Conservation (phyloP, 2,113 vertebrate genomes). For the Cyanistes caeruleus region DNA sequence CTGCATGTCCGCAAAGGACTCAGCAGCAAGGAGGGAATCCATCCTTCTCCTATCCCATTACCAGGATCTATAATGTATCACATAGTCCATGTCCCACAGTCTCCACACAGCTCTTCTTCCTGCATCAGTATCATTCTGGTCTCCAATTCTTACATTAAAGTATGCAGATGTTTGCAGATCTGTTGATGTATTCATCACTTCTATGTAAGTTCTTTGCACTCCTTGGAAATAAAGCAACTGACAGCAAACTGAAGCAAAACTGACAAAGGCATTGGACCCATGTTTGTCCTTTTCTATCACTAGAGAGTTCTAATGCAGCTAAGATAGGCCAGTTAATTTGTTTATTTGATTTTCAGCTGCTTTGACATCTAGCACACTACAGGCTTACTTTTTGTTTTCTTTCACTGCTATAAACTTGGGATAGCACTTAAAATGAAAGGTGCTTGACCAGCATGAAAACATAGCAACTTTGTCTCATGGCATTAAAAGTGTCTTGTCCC, state of each 20-base stretch:
- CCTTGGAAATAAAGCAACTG: background rate
- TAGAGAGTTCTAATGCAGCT: background rate
- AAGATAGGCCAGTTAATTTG: background rate
- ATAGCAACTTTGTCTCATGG: background rate
- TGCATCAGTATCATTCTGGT: background rate
- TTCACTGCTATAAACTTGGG: background rate
- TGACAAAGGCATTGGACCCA: background rate
- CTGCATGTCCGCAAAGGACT: background rate
- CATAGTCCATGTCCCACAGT: background rate
- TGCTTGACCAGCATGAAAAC: background rate
- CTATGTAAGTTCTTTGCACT: background rate
- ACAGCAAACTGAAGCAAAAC: background rate
- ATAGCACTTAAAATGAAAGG: background rate
- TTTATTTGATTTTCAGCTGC: background rate
- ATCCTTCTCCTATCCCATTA: background rate
- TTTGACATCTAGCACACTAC: background rate
- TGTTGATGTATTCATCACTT: background rate
- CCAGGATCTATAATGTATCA: background rate
- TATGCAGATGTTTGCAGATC: background rate
- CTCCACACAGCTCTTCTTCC: background rate
- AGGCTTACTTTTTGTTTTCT: background rate
- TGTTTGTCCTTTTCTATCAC: background rate
- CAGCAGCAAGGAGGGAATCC: background rate
- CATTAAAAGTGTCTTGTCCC: background rate
- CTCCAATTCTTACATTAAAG: background rate